Evolutionary conservation across 2,113 vertebrate species (phyloP), one percentile per base, ranked within the genome.

Genomic region (Serinus canaria): DNA sequence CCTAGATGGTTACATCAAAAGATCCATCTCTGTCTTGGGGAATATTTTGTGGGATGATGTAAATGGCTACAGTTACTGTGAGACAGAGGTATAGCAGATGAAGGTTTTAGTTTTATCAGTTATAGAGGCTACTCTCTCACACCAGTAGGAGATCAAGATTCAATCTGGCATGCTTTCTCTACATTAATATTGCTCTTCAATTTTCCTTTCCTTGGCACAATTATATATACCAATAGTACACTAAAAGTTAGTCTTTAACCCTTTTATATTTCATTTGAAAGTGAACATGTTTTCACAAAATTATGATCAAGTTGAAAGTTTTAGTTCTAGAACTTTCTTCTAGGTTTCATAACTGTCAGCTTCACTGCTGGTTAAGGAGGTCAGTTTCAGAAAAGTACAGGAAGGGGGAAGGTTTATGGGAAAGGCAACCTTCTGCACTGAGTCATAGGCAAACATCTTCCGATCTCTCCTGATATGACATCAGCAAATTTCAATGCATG

Each of bases 381-480:
- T 73, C 47, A 59, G 33, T 52, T 94, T 81, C 60, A 52, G 66
- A 46, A 39, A 86, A 77, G 28, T 24, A 14, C 33, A 62, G 47
- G 72, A 56, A 81, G 44, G 72, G 55, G 58, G 49, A 62, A 66
- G 24, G 24, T 75, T 97, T 90, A 89, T 77, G 60, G 66, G 69
- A 92, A 91, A 90, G 66, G 6, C 31, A 88, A 17, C 49, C 63
- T 80, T 17, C 49, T 47, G 33, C 30, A 41, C 46, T 89, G 84
- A 92, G 64, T 93, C 72, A 68, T 53, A 81, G 0, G 47, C 81
- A 92, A 89, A 86, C 25, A 86, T 83, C 74, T 94, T 96, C 77
- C 1, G 2, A 96, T 93, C 72, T 83, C 83, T 88, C 44, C 52
- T 80, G 49, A 69, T 69, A 33, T 20, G 43, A 80, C 11, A 12